A percentile compares a stretch with the other conserved stretches of the same genome.
phyloP scores from a whole-genome alignment of 2,888 invertebrate genomes.

The Alentia gelatinosa region DNA sequence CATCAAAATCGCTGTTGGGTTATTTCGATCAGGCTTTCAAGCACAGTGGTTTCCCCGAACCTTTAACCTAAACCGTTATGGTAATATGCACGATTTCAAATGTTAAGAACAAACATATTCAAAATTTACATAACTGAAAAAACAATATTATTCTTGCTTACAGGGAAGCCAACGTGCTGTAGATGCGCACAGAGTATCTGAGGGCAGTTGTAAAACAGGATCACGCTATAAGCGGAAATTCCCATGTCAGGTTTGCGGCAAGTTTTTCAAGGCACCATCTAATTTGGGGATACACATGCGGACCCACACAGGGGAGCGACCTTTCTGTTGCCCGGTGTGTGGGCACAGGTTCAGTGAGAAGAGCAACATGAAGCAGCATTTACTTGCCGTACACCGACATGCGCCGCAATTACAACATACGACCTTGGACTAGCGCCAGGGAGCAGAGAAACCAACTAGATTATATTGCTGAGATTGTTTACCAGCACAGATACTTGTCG shows the following conservation, averaged over 20 bases:
- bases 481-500: neutral
- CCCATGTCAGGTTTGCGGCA: neutral
- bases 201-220: neutral
- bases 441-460: neutral
- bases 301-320: neutral
- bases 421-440: no score
- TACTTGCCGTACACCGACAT: neutral
- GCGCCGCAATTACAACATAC: no score
- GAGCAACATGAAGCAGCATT: neutral
- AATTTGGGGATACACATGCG: neutral
- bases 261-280: neutral
- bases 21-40: no score
- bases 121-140: neutral
- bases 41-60: no score
- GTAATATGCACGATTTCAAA: no score
- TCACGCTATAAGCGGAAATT: neutral
- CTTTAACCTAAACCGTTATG: no score
- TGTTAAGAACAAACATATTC: no score
- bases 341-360: neutral
- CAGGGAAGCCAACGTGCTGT: neutral
- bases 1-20: no score
- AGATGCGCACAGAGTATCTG: neutral
- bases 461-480: neutral
- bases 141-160: neutral
- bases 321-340: neutral